Evolutionary conservation across 2,113 vertebrate species (phyloP).

Genomic region (Engystomops pustulosus): DNA sequence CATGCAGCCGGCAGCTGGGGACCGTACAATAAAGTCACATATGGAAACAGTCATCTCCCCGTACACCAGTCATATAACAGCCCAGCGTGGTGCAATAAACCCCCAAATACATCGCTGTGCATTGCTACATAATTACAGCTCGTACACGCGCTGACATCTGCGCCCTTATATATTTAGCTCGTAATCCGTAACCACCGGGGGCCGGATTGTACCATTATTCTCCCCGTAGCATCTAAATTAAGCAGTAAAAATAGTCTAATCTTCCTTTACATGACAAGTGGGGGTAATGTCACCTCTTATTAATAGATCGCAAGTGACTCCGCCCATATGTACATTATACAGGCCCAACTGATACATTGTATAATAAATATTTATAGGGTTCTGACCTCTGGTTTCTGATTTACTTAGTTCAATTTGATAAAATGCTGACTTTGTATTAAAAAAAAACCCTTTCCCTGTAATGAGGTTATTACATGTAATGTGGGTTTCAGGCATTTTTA

Average conservation of each 20-base stretch:
- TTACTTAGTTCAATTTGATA: too few species aligned
- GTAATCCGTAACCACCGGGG: neutral
- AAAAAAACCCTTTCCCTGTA: too few species aligned
- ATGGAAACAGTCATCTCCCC: constrained; percentile 26
- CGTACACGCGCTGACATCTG: constrained; percentile 42
- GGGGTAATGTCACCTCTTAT: neutral
- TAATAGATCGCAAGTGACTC: neutral
- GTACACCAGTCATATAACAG: constrained; percentile 10
- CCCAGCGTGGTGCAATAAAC: constrained; percentile 44
- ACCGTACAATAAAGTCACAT: constrained; percentile 34
- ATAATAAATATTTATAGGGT: neutral
- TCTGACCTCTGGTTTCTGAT: neutral
- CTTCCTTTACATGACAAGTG: neutral
- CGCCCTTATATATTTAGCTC: neutral
- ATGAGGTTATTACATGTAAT: too few species aligned
- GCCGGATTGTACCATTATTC: neutral
- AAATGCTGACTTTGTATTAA: too few species aligned
- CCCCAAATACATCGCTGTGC: constrained; percentile 31
- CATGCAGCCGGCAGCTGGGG: constrained; percentile 14
- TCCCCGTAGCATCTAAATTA: neutral
- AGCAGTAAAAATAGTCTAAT: neutral
- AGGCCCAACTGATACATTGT: neutral
- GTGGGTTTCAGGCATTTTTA: too few species aligned
- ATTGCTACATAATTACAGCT: constrained; percentile 1
- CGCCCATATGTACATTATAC: neutral